phyloP scores from a whole-genome alignment of 2,797 vertebrate genomes.

The Adrianichthys oophorus region DNA sequence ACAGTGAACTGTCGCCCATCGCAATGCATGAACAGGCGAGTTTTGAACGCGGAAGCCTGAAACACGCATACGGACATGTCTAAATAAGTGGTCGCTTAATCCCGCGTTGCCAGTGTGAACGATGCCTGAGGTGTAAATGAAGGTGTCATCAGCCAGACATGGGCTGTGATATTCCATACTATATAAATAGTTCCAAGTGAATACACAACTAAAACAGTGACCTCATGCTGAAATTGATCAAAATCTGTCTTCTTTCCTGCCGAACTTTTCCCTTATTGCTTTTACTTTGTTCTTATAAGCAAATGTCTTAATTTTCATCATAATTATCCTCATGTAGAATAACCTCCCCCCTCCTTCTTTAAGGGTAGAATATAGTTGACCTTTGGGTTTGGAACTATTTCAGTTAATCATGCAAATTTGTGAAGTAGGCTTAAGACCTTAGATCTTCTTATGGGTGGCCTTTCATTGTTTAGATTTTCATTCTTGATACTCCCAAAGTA shows the following conservation, averaged over 20 bases:
- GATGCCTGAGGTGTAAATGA: too few relatives aligned
- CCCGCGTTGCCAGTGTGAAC: too few relatives aligned
- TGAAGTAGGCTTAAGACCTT: neutral
- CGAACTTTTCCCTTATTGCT: conserved; percentile 5
- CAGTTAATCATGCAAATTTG: neutral
- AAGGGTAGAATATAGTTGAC: conserved; percentile 13
- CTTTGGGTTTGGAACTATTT: neutral
- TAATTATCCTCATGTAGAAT: conserved; percentile 43
- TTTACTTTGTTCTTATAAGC: conserved; percentile 35
- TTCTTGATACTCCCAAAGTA: conserved; percentile 23
- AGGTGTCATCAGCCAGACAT: too few relatives aligned
- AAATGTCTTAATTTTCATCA: conserved; percentile 5
- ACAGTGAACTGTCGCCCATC: too few relatives aligned
- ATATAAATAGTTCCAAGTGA: too few relatives aligned
- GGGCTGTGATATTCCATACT: too few relatives aligned
- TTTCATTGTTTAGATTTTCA: conserved; percentile 25
- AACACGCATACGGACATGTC: too few relatives aligned
- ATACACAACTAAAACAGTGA: conserved; percentile 21
- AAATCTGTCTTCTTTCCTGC: conserved; percentile 6
- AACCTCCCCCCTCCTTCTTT: conserved; percentile 20
- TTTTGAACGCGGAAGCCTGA: too few relatives aligned
- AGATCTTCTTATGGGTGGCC: conserved; percentile 7
- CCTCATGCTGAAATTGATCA: conserved; percentile 44
- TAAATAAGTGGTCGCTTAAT: too few relatives aligned
- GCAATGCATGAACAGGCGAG: too few relatives aligned